phyloP scores from a whole-genome alignment of 1,140 invertebrate species.

The Pogonus chalceus region DNA sequence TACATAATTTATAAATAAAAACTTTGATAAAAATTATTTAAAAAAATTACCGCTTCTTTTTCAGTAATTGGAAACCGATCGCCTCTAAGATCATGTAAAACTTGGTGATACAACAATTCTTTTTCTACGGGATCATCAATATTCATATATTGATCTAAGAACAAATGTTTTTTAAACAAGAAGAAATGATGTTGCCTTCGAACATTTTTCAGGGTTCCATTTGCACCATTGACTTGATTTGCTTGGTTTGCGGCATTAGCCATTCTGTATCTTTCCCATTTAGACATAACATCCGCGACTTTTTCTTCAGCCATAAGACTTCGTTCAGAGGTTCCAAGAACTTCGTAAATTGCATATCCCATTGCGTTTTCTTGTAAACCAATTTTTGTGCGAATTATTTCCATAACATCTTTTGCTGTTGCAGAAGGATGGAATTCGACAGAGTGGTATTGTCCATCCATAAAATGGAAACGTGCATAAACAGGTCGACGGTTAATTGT shows the following conservation, averaged over 20 bases:
- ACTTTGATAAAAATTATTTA: not conserved
- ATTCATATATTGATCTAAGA: slow-evolving; percentile 77
- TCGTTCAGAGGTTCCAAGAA: slow-evolving; percentile 65
- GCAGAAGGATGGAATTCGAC: slow-evolving; percentile 92
- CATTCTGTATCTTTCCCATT: slow-evolving; percentile 82
- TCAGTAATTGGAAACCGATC: slow-evolving; percentile 85
- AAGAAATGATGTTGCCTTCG: slow-evolving; percentile 52
- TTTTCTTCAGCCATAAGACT: slow-evolving; percentile 77
- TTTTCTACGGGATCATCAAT: slow-evolving; percentile 83
- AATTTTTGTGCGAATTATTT: slow-evolving; percentile 85
- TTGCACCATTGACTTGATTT: slow-evolving; percentile 26
- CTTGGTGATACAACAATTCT: slow-evolving; percentile 92
- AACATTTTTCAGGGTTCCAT: slow-evolving; percentile 37
- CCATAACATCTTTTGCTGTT: slow-evolving; percentile 81
- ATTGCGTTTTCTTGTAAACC: slow-evolving; percentile 73
- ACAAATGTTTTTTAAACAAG: slow-evolving; percentile 87
- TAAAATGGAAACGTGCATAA: slow-evolving; percentile 84
- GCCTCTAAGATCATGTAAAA: slow-evolving; percentile 77
- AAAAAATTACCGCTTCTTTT: slow-evolving; percentile 68
- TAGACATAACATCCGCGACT: slow-evolving; percentile 87
- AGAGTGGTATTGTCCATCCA: slow-evolving; percentile 90
- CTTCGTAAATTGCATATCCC: slow-evolving; percentile 48
- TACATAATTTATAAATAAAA: not conserved
- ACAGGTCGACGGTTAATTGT: slow-evolving; percentile 83
- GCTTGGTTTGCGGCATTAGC: slow-evolving; percentile 43